Conservation (phyloP, 2,797 vertebrate genomes). For the Myotis findleyi region DNA sequence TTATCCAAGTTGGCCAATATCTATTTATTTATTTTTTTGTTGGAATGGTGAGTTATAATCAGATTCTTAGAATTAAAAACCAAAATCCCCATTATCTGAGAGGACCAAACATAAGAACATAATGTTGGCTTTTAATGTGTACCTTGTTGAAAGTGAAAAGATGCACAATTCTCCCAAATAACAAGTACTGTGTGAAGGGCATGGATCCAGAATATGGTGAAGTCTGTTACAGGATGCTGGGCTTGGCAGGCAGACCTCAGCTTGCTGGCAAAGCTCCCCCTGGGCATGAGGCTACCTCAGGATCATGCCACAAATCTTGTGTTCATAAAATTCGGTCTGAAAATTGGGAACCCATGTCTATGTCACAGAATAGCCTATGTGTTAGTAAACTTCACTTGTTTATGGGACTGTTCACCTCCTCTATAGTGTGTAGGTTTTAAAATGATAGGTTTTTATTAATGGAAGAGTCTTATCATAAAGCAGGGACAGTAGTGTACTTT, state of each 20-base stretch:
- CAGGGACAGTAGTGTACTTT: slow-evolving; percentile 67
- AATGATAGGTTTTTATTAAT: slow-evolving; percentile 43
- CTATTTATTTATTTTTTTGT: not conserved
- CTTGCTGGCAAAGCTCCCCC: not conserved
- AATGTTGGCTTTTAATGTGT: not conserved
- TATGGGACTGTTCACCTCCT: not conserved
- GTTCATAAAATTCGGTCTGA: not conserved
- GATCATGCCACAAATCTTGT: not conserved
- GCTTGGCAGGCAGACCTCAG: not conserved
- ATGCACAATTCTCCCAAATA: not conserved
- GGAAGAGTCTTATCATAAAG: slow-evolving; percentile 60
- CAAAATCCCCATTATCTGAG: not conserved
- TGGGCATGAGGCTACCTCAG: not conserved
- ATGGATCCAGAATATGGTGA: not conserved
- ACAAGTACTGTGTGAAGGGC: not conserved
- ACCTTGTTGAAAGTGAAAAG: slow-evolving; percentile 22
- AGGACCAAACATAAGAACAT: not conserved
- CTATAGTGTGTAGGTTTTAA: not conserved
- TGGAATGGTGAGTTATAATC: not conserved
- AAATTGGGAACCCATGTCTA: not conserved
- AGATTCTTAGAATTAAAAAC: not conserved
- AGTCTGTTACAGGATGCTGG: not conserved
- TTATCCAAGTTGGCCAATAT: not conserved
- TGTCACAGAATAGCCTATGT: not conserved
- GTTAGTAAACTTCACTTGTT: not conserved